Base-by-base conservation (phyloP, 2,113 vertebrate genomes). In the Tyto alba region DNA sequence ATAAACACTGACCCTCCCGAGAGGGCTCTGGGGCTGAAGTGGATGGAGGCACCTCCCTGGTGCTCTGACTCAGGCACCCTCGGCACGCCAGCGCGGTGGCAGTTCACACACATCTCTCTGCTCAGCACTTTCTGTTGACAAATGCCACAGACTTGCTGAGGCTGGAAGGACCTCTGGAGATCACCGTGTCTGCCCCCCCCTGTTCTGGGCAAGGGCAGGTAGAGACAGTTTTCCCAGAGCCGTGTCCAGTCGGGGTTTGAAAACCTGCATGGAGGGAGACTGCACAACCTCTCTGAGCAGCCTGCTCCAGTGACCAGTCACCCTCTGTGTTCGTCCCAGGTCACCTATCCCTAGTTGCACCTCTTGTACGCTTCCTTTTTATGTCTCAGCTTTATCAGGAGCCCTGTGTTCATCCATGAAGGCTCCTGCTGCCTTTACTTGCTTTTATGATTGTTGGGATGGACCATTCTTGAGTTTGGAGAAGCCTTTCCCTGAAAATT, bases 111-210 rank as follows among this genome's bases (percentile, higher is more conserved):
- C 53, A 45, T 10, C 56, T 78, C 60, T 60, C 2, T 15, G 48
- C 88, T 72, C 64, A 72, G 56, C 19, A 26, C 11, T n/a, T 75
- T 63, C 62, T n/a, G 17, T 36, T 67, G 34, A 14, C 62, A 38
- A 36, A 14, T 0, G 3, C 22, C 67, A n/a, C 50, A 57, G 17
- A 50, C 50, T n/a, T 32, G 21, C 66, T 38, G 43, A 55, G 55
- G 23, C 56, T 91, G 64, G 53, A 73, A 80, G 38, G n/a, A 43
- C 27, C 43, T 55, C 30, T 82, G 71, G 47, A 43, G 16, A 57
- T 66, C 13, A 2, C 26, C 2, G 1, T 30, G 32, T 17, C 32
- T 9, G n/a, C 23, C 7, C 36, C 7, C 36, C 10, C 3, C 3
- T 9, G 11, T 43, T 73, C 67, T 52, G 40, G 64, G 52, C 45